Evolutionary conservation across 2,113 vertebrate genomes (phyloP).

Genomic region (Perca schrenkii): DNA sequence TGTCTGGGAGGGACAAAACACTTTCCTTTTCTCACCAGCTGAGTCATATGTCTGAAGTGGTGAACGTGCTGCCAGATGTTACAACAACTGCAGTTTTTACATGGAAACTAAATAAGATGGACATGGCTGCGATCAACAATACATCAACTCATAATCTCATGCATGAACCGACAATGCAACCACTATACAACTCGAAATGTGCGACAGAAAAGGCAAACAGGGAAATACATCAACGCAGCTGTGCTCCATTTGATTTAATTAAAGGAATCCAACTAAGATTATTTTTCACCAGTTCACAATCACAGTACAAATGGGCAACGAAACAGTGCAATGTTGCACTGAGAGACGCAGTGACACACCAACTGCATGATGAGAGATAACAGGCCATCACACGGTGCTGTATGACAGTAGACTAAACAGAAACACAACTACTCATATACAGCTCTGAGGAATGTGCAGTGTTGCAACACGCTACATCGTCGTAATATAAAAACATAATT

Average conservation of each 20-base stretch:
- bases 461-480: background rate
- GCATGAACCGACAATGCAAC: background rate
- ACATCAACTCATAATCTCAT: background rate
- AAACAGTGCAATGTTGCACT: background rate
- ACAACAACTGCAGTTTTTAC: conserved; percentile 7
- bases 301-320: background rate
- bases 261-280: background rate
- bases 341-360: background rate
- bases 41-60: conserved; percentile 19
- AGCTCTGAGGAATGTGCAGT: background rate
- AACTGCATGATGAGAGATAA: conserved; percentile 12
- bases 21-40: conserved; percentile 6
- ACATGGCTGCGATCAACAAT: background rate
- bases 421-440: conserved; percentile 22
- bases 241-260: background rate
- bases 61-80: conserved; percentile 26
- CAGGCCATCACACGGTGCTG: conserved; percentile 21
- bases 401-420: conserved; percentile 55
- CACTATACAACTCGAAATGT: background rate
- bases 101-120: conserved; percentile 12
- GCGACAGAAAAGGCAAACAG: background rate
- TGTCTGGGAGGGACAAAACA: conserved; percentile 4
- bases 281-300: background rate
- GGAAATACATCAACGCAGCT: background rate
- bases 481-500: background rate